These are phyloP conservation scores for Luperina testacea DNA, from an alignment of 2,888 invertebrate species.

Conservation along the genomic window DNA sequence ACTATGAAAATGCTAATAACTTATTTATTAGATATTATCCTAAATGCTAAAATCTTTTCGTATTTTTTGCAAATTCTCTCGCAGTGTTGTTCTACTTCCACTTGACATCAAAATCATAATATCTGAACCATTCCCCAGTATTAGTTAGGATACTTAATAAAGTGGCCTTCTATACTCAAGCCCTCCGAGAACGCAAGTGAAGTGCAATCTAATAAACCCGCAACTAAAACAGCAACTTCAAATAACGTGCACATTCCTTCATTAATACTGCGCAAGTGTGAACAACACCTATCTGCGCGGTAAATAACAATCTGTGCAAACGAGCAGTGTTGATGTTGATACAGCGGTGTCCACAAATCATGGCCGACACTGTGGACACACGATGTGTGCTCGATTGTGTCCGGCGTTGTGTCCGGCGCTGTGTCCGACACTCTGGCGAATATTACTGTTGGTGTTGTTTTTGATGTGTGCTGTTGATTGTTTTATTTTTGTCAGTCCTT, in stretches of 20 bases:
- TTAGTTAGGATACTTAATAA: not conserved
- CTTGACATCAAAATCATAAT: not conserved
- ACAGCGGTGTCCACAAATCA: conserved; percentile 71
- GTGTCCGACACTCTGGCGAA: conserved; percentile 43
- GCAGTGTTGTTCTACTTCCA: too few species aligned
- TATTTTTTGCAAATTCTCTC: too few species aligned
- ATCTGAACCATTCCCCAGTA: not conserved
- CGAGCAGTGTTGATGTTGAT: conserved; percentile 77
- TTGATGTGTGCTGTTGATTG: not conserved
- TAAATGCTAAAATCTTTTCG: too few species aligned
- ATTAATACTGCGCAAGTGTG: conserved; percentile 51
- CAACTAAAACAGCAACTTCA: conserved; percentile 16
- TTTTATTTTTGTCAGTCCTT: not conserved
- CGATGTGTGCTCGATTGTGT: conserved; percentile 62
- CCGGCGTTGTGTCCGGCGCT: conserved; percentile 40
- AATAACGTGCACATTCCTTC: conserved; percentile 48
- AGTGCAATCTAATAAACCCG: conserved; percentile 27
- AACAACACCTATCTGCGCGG: conserved; percentile 54
- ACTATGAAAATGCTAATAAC: too few species aligned
- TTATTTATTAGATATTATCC: too few species aligned
- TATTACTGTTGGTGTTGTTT: conserved; percentile 27
- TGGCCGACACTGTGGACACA: conserved; percentile 53
- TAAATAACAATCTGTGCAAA: conserved; percentile 82
- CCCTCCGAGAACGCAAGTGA: not conserved
- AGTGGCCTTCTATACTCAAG: conserved; percentile 8